A percentile compares a stretch with the other conserved stretches of the same genome.
phyloP scores from a whole-genome alignment of 2,888 invertebrate genomes.

The Drosophila eohydei region DNA sequence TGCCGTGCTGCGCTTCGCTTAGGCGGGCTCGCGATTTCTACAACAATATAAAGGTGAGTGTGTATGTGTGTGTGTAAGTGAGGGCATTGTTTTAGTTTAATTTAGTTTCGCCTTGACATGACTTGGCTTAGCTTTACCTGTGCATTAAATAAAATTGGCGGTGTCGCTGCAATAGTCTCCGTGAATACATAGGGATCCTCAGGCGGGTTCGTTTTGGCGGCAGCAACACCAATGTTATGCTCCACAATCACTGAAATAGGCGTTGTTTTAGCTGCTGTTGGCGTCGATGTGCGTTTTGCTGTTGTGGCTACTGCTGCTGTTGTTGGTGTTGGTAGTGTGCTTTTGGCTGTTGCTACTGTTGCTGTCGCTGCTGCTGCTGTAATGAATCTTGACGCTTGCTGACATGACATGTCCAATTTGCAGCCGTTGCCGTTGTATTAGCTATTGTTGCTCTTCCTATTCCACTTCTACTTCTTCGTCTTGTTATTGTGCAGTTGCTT shows the following conservation, averaged over 20 bases:
- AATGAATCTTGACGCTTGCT: slow-evolving; percentile 84
- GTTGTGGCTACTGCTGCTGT: slow-evolving; percentile 35
- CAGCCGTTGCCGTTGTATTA: slow-evolving; percentile 49
- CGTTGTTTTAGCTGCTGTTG: slow-evolving; percentile 29
- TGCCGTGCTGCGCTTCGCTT: slow-evolving; percentile 66
- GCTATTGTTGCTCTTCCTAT: slow-evolving; percentile 26
- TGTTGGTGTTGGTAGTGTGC: slow-evolving; percentile 45
- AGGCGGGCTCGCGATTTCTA: slow-evolving; percentile 82
- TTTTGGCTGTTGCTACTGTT: slow-evolving; percentile 27
- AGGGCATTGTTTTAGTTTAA: slow-evolving; percentile 35
- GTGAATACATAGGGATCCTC: slow-evolving; percentile 85
- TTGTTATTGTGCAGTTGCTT: slow-evolving; percentile 18
- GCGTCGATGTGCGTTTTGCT: slow-evolving; percentile 47
- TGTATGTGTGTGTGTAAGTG: slow-evolving; percentile 1
- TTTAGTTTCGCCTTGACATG: slow-evolving; percentile 37
- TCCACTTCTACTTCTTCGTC: slow-evolving; percentile 5
- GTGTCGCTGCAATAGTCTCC: slow-evolving; percentile 84
- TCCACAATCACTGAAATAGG: slow-evolving; percentile 33
- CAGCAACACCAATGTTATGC: slow-evolving; percentile 53
- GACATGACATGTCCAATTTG: slow-evolving; percentile 85
- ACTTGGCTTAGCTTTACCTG: slow-evolving; percentile 74
- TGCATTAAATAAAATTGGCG: slow-evolving; percentile 84
- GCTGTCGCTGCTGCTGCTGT: slow-evolving; percentile 23
- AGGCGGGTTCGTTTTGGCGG: slow-evolving; percentile 70
- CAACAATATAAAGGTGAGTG: slow-evolving; percentile 31